Evolutionary conservation across 2,113 vertebrate species (phyloP).

Genomic region (Holacanthus passer): DNA sequence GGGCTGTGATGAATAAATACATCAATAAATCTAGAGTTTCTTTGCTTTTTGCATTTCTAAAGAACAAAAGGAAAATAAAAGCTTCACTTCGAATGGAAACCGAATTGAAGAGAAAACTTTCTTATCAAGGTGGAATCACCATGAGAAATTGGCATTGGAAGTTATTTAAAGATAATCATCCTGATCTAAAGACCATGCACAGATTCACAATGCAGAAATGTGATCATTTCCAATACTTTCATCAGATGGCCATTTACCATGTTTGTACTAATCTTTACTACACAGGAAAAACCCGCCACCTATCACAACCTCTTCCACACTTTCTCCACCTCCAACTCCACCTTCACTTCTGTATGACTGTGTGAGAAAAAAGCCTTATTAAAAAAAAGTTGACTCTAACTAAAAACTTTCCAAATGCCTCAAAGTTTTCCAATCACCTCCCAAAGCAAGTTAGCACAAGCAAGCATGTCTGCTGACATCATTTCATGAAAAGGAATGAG

Average conservation of each 20-base stretch:
- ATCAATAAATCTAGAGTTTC: neutral
- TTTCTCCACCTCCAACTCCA: constrained; percentile 3
- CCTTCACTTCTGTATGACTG: neutral
- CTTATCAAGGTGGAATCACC: neutral
- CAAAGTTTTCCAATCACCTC: no score
- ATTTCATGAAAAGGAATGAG: constrained; percentile 16
- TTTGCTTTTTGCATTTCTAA: neutral
- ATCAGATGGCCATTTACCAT: neutral
- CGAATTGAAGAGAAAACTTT: neutral
- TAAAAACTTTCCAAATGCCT: no score
- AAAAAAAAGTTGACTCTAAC: no score
- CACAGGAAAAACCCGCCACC: neutral
- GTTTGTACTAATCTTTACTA: neutral
- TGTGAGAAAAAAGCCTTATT: neutral
- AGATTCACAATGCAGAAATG: neutral
- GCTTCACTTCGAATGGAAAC: neutral
- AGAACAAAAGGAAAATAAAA: neutral
- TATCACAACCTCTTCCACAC: neutral
- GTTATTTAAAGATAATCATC: neutral
- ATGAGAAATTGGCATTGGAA: neutral
- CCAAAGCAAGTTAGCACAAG: constrained; percentile 39
- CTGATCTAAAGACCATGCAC: neutral
- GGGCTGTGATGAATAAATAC: neutral
- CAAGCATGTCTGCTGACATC: constrained; percentile 11
- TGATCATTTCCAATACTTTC: neutral